Base-by-base conservation (phyloP, 2,797 vertebrate species). In the Falco columbarius region DNA sequence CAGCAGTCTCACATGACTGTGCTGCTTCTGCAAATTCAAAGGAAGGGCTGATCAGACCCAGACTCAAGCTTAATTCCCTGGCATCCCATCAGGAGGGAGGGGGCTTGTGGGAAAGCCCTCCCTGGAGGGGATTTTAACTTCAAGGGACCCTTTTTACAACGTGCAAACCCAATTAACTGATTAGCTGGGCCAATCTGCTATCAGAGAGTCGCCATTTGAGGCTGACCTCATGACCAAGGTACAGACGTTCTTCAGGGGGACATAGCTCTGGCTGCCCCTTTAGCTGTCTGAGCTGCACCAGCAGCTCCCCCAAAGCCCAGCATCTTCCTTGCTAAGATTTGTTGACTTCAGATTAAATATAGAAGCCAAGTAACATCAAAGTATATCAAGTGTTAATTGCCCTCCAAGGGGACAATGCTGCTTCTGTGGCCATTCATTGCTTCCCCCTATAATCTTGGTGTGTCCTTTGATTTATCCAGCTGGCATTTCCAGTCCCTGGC, bases 151-250 rank as follows among this genome's bases (percentile, higher is more conserved):
- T 38, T 9, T 66, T 90, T 29, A 40, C 14, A 23, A 22, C 30
- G 9, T 3, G 7, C 6, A 32, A 40, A 36, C 30, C 4, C 22
- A n/a, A 71, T 44, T 47, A 47, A 27, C 14, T 34, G 10, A 15
- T 40, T 66, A 58, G 5, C 34, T 29, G 29, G 38, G 70, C 16
- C 65, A 21, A 9, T n/a, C 32, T 58, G 47, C 38, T 42, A 22
- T 8, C 8, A 6, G 10, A 42, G 8, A 20, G 20, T 22, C 10
- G 2, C 7, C 6, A 1, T 34, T 30, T 9, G 59, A 24, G 42
- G 65, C 30, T 73, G 51, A 38, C 8, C 1, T 4, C 18, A 22
- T 0, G 0, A 18, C 13, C 2, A 7, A 80, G 11, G 36, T 10
- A 12, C 4, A 10, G 2, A 67, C 46, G 10, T 2, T 38, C 18